A percentile compares a stretch with the other conserved stretches of the same genome.
Evolutionary conservation across 2,113 vertebrate species (phyloP).

Genomic region (Acrocephalus arundinaceus): DNA sequence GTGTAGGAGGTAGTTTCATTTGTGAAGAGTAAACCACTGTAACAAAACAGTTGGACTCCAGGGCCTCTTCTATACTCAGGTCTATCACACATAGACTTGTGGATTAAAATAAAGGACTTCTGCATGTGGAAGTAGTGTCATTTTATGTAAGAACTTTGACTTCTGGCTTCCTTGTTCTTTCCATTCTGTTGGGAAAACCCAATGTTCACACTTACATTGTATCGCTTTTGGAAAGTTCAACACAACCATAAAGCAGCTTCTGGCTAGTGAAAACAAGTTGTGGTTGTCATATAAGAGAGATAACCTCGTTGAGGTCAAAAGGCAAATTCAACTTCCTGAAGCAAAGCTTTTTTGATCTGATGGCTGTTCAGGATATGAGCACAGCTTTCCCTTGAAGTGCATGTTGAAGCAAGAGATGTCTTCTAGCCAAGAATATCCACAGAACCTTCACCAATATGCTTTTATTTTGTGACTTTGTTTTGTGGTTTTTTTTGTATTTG

Average conservation of each 20-base stretch:
- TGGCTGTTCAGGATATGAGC: background rate
- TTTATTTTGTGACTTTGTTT: background rate
- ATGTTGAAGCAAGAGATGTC: background rate
- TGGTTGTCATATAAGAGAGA: background rate
- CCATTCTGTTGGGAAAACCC: background rate
- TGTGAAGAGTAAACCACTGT: background rate
- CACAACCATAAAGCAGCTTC: background rate
- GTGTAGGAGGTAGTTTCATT: background rate
- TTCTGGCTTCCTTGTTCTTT: background rate
- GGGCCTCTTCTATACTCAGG: background rate
- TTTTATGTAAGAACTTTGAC: background rate
- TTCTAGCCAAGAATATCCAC: background rate
- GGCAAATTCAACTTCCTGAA: constrained; percentile 27
- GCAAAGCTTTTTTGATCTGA: constrained; percentile 16
- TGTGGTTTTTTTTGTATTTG: background rate
- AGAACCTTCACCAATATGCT: background rate
- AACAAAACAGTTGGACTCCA: background rate
- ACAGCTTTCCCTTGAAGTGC: background rate
- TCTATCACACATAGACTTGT: background rate
- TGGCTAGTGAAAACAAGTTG: constrained; percentile 7
- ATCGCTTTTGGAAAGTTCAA: background rate
- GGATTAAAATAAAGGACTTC: background rate
- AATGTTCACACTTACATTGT: background rate
- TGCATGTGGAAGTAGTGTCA: background rate
- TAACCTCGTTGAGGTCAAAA: constrained; percentile 14